These are phyloP conservation scores for Acanthosepion esculentum DNA, from an alignment of 2,888 invertebrate species.

Conservation along the genomic window DNA sequence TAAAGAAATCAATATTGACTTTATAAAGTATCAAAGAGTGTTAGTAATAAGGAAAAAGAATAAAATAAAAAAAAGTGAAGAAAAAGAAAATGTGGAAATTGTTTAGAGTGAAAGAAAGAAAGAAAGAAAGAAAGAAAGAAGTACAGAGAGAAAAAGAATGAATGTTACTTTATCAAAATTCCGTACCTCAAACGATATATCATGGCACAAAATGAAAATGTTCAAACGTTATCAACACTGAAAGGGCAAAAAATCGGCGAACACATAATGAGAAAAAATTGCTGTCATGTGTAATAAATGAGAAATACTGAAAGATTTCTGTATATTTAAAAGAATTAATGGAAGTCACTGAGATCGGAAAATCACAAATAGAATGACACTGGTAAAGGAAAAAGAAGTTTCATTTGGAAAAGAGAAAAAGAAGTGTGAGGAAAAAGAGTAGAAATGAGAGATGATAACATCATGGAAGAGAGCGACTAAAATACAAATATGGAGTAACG, in stretches of 20 bases:
- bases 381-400: no score
- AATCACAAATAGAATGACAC: neutral
- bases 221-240: neutral
- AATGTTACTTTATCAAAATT: neutral
- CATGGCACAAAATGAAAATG: neutral
- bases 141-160: neutral
- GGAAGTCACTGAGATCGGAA: neutral
- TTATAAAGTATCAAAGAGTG: no score
- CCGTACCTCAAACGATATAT: neutral
- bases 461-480: neutral
- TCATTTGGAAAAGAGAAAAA: neutral
- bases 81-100: neutral
- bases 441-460: neutral
- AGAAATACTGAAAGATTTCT: conserved; percentile 4
- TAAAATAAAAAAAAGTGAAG: neutral
- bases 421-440: neutral
- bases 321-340: neutral
- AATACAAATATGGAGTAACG: neutral
- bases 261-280: neutral
- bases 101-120: neutral
- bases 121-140: neutral
- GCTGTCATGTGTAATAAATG: neutral
- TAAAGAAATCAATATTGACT: no score
- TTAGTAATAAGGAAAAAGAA: no score
- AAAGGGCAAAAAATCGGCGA: neutral